Evolutionary conservation across 2,797 vertebrate species (phyloP), one percentile per base, ranked within the genome.

Genomic region (Oreochromis mossambicus): DNA sequence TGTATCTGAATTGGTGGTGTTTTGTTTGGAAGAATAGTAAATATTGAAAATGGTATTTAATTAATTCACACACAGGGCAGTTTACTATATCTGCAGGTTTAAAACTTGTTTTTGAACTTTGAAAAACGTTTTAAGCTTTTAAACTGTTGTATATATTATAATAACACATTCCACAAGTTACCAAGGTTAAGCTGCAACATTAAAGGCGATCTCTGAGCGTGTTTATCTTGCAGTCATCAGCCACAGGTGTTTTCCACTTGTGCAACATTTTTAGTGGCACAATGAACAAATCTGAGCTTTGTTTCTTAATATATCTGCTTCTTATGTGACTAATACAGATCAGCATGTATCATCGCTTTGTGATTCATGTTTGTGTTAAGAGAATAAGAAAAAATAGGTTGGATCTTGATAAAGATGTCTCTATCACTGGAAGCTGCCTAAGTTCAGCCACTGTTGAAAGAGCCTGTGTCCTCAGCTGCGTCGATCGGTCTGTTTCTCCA

Each of bases 401-500:
- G 12, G 21, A 10, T 58, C 5, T 21, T 4, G 58, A 54, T 4
- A 3, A 51, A 78, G 15, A 76, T 79, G 21, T 85, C 87, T 91
- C 11, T 82, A 15, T 80, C 46, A 38, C 17, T 80, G 38, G 19
- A 84, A 78, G 43, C 52, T 26, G 55, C 83, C 86, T 77, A 41
- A 38, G 11, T 85, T 58, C 51, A 73, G 66, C 36, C 48, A 9
- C 76, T 79, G 78, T 90, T 85, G n/a, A 68, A 82, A 83, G 78
- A 63, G 48, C 24, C 29, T 2, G 29, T 84, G 80, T 83, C 26
- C 52, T 78, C 77, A 32, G 83, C 86, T 90, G 43, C 50, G 75
- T 77, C 43, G 63, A 81, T 90, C 14, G 41, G 73, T 70, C 81
- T 50, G n/a, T 86, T 87, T 79, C 91, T 85, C 46, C 36, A 88